A percentile compares a stretch with the other conserved stretches of the same genome.
phyloP scores from a whole-genome alignment of 2,113 vertebrate species.

The Asarcornis scutulata region DNA sequence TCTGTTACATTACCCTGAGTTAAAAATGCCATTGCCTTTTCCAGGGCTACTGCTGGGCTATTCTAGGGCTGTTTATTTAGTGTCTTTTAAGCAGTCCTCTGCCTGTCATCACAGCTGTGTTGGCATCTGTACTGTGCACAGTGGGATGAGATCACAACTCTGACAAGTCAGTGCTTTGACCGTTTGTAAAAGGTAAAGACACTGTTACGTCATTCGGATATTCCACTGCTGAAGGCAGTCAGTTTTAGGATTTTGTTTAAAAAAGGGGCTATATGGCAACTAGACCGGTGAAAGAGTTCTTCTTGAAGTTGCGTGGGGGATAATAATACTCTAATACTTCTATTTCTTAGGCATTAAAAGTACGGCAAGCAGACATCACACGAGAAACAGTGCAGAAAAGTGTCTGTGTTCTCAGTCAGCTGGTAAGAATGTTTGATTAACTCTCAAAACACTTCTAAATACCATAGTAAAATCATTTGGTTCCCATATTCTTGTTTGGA shows the following conservation, averaged over 20 bases:
- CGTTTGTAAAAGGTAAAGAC: neutral
- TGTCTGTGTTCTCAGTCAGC: conserved; percentile 94
- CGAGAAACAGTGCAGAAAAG: conserved; percentile 99
- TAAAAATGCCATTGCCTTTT: neutral
- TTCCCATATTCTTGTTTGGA: neutral
- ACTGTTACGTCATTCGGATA: neutral
- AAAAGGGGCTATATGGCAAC: neutral
- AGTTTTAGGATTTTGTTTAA: neutral
- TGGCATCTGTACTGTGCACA: neutral
- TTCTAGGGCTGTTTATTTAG: neutral
- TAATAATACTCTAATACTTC: conserved; percentile 4
- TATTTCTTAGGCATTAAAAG: conserved; percentile 88
- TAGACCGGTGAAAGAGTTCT: neutral
- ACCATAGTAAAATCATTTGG: neutral
- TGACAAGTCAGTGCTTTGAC: neutral
- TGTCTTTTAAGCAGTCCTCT: neutral
- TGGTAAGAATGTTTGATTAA: conserved; percentile 85
- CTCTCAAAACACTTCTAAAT: neutral
- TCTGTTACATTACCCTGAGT: neutral
- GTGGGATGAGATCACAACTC: neutral
- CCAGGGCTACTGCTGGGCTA: neutral
- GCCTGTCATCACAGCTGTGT: rapidly evolving
- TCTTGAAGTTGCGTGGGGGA: neutral
- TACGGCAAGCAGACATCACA: conserved; percentile 95
- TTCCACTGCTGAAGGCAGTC: neutral